phyloP scores from a whole-genome alignment of 2,113 vertebrate species.

The Rhinogobius similis region DNA sequence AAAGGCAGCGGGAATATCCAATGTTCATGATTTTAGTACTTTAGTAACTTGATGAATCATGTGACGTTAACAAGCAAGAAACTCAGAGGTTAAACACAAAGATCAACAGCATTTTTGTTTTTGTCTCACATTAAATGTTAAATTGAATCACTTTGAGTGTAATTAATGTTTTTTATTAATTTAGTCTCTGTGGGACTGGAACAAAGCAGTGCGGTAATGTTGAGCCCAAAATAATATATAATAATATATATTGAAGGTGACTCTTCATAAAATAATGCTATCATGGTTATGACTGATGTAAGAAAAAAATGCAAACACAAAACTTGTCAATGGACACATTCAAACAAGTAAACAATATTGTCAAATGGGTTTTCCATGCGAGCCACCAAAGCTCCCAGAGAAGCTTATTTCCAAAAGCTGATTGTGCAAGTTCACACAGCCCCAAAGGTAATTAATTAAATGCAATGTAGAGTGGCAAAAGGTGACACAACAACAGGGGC shows the following conservation, averaged over 20 bases:
- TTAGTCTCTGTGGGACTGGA: background rate
- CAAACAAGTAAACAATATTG: slow-evolving; percentile 13
- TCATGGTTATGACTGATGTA: background rate
- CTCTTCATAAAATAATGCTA: background rate
- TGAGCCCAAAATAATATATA: background rate
- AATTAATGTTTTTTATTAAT: background rate
- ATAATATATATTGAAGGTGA: too few species aligned
- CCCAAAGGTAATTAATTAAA: background rate
- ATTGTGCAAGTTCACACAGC: slow-evolving; percentile 5
- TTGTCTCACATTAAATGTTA: too few species aligned
- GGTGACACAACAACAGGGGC: background rate
- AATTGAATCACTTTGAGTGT: too few species aligned
- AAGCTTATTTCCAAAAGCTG: background rate
- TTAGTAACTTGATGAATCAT: slow-evolving; percentile 5
- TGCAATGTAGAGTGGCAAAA: background rate
- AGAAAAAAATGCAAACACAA: background rate
- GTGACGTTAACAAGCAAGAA: background rate
- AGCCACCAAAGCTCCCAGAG: background rate
- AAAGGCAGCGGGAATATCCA: slow-evolving; percentile 20
- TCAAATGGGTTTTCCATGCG: slow-evolving; percentile 13
- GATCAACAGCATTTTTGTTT: too few species aligned
- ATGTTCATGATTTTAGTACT: slow-evolving; percentile 16
- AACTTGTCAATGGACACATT: background rate
- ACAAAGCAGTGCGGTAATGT: background rate
- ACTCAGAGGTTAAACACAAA: background rate